Evolutionary conservation across 2,797 vertebrate species (phyloP).

Genomic region (Cheirogaleus major): DNA sequence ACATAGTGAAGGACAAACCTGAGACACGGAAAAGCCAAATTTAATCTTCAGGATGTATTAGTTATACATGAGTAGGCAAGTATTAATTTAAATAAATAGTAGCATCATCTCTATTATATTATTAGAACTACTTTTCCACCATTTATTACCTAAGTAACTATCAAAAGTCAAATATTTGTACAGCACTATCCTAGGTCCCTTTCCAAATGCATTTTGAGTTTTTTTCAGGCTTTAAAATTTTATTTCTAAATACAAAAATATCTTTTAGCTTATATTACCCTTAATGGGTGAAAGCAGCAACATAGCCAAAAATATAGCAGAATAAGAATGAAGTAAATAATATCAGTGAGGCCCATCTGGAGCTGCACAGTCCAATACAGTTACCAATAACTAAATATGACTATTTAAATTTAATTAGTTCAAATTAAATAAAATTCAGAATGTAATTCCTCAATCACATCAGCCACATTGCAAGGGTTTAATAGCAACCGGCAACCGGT

Average conservation of each 20-base stretch:
- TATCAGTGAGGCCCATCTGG: background rate
- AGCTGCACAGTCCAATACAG: background rate
- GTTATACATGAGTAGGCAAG: background rate
- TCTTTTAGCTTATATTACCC: background rate
- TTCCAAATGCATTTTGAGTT: background rate
- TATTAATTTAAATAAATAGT: background rate
- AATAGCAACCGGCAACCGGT: background rate
- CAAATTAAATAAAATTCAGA: background rate
- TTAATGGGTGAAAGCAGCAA: background rate
- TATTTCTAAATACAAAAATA: background rate
- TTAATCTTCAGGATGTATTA: background rate
- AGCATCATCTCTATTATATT: background rate
- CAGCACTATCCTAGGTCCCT: background rate
- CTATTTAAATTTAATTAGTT: background rate
- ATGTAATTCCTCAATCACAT: background rate
- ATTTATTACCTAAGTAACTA: background rate
- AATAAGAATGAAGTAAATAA: constrained; percentile 14
- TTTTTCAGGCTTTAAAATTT: background rate
- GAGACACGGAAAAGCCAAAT: background rate
- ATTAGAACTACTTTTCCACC: background rate
- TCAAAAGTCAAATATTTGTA: background rate
- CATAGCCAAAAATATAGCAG: background rate
- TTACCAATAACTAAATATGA: background rate
- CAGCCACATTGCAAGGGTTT: background rate
- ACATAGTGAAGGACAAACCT: background rate